A percentile compares a stretch with the other conserved stretches of the same genome.
Conservation (phyloP, 92 coral and sea anemone genomes). For the Porites lobata region DNA sequence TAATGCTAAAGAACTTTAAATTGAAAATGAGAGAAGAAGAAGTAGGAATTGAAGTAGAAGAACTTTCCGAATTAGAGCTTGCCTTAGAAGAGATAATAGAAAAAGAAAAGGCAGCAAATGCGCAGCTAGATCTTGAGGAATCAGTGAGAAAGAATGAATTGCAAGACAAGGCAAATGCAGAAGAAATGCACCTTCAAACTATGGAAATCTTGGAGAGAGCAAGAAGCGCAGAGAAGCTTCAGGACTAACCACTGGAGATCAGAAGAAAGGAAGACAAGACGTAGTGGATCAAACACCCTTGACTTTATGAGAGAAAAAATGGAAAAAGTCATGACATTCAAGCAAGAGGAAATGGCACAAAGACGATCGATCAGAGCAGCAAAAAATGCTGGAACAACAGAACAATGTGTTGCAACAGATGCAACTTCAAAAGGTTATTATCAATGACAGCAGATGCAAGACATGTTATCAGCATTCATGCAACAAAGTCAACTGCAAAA, state of each 20-base stretch:
- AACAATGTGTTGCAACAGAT: not conserved
- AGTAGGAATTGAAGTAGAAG: conserved; percentile 1
- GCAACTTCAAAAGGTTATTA: conserved; percentile 7
- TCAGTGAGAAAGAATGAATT: not conserved
- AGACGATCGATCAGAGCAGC: not conserved
- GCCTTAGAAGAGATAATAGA: not conserved
- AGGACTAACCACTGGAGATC: not conserved
- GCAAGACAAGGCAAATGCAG: conserved; percentile 7
- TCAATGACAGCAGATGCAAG: not conserved
- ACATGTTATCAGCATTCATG: conserved; percentile 24
- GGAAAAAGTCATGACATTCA: not conserved
- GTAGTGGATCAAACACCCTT: conserved; percentile 18
- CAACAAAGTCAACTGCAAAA: conserved; percentile 9
- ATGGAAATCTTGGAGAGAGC: conserved; percentile 3
- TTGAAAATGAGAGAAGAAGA: not conserved
- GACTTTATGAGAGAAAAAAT: not conserved
- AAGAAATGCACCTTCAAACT: conserved; percentile 1
- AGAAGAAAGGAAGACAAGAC: conserved; percentile 13
- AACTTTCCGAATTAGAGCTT: conserved; percentile 3
- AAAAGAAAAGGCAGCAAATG: not conserved
- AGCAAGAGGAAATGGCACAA: conserved; percentile 11
- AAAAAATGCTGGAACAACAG: too few species aligned
- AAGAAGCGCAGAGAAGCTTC: conserved; percentile 7
- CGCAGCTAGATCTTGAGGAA: too few species aligned
- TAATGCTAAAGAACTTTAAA: not conserved